Percentiles rank a stretch among this genome's conserved stretches.
These are phyloP conservation scores for Habropoda laboriosa DNA, from an alignment of 1,140 invertebrate genomes.

Conservation along the genomic window DNA sequence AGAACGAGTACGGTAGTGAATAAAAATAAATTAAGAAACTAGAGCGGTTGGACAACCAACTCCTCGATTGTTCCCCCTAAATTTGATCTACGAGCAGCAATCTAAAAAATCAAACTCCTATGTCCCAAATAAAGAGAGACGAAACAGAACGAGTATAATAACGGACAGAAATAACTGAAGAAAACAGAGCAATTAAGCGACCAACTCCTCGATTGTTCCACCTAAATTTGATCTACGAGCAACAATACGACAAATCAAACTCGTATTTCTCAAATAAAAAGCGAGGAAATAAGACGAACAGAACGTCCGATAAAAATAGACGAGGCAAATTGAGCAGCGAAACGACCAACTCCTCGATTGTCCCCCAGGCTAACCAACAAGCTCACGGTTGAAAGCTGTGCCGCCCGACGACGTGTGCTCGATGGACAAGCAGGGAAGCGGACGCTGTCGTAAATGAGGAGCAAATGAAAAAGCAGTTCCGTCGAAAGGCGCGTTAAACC, in stretches of 20 bases:
- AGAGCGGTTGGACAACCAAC: too few relatives aligned
- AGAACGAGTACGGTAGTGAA: too few relatives aligned
- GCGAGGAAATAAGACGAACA: neutral
- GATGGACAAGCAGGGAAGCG: neutral
- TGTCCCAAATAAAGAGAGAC: too few relatives aligned
- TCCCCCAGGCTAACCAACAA: neutral
- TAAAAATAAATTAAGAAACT: too few relatives aligned
- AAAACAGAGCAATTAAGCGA: too few relatives aligned
- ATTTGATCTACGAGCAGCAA: too few relatives aligned
- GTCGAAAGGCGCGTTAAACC: constrained; percentile 56
- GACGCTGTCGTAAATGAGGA: constrained; percentile 35
- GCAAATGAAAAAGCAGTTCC: constrained; percentile 52
- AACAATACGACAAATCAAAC: neutral
- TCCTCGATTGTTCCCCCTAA: too few relatives aligned
- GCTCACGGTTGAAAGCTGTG: neutral
- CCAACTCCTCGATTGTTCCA: too few relatives aligned
- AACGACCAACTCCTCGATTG: constrained; percentile 7
- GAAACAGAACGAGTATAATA: too few relatives aligned
- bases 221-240: too few relatives aligned
- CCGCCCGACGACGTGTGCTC: neutral
- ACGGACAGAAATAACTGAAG: too few relatives aligned
- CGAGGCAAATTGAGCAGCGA: neutral
- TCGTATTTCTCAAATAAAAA: neutral
- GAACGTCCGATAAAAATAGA: neutral
- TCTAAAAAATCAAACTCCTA: too few relatives aligned